Evolutionary conservation across 2,888 invertebrate species (phyloP).

Genomic region (Monoplex corrugatus): DNA sequence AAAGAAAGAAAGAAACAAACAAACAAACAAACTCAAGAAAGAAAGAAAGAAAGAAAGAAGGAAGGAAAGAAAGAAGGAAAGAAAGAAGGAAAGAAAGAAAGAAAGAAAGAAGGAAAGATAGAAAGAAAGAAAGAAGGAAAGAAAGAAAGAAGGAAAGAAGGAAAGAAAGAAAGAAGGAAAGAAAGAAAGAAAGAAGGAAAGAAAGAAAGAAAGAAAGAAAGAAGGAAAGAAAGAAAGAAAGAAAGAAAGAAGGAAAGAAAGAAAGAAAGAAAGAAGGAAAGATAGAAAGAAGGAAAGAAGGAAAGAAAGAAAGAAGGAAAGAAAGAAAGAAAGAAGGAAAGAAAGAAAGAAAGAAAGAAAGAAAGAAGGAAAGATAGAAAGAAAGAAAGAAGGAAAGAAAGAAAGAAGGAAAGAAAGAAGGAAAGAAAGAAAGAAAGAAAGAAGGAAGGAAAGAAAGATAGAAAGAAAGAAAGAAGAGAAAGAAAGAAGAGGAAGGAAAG

Average conservation of each 20-base stretch:
- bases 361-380: not conserved
- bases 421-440: too few relatives aligned
- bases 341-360: not conserved
- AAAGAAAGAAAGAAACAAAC: too few relatives aligned
- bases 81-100: not conserved
- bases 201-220: not conserved
- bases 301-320: not conserved
- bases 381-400: not conserved
- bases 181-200: not conserved
- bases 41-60: not conserved
- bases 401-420: too few relatives aligned
- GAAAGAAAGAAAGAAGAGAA: too few relatives aligned
- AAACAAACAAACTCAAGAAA: too few relatives aligned
- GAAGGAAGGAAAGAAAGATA: too few relatives aligned
- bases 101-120: not conserved
- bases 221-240: not conserved
- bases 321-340: not conserved
- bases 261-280: not conserved
- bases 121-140: not conserved
- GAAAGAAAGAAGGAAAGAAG: not conserved
- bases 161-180: too few relatives aligned
- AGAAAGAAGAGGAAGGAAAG: too few relatives aligned
- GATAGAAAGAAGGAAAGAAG: not conserved
- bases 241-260: not conserved
- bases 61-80: not conserved